phyloP scores from a whole-genome alignment of 2,113 vertebrate genomes.

The Neofelis nebulosa region DNA sequence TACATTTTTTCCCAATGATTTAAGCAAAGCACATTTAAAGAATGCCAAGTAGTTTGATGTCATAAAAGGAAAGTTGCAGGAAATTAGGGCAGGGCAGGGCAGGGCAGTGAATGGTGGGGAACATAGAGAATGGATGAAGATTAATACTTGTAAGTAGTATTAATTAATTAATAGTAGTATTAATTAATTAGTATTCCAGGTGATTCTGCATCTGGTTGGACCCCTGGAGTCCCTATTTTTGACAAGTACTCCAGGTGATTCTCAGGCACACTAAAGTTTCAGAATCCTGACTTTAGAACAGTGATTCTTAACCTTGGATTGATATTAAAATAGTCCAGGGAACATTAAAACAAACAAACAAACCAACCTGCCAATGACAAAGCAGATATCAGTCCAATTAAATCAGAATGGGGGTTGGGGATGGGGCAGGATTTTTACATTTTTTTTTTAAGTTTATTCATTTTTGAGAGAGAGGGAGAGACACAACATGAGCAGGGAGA shows the following conservation, averaged over 20 bases:
- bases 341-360: not conserved
- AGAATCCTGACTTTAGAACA: conserved; percentile 15
- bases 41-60: not conserved
- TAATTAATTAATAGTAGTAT: too few relatives aligned
- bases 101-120: not conserved
- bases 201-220: not conserved
- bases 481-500: too few relatives aligned
- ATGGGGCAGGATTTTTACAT: not conserved
- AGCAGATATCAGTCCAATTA: conserved; percentile 37
- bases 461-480: too few relatives aligned
- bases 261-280: not conserved
- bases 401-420: not conserved
- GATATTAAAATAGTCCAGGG: conserved; percentile 41
- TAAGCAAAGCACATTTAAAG: not conserved
- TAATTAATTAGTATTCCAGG: not conserved
- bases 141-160: not conserved
- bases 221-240: not conserved
- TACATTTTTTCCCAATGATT: not conserved
- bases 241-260: not conserved
- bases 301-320: conserved; percentile 47
- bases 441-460: not conserved
- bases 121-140: not conserved
- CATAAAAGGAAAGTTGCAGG: not conserved
- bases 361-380: not conserved
- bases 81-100: not conserved